Percentiles rank a stretch among this genome's conserved stretches.
phyloP scores from a whole-genome alignment of 53 echinoderm and acorn worm genomes.

The Henricia sp. region DNA sequence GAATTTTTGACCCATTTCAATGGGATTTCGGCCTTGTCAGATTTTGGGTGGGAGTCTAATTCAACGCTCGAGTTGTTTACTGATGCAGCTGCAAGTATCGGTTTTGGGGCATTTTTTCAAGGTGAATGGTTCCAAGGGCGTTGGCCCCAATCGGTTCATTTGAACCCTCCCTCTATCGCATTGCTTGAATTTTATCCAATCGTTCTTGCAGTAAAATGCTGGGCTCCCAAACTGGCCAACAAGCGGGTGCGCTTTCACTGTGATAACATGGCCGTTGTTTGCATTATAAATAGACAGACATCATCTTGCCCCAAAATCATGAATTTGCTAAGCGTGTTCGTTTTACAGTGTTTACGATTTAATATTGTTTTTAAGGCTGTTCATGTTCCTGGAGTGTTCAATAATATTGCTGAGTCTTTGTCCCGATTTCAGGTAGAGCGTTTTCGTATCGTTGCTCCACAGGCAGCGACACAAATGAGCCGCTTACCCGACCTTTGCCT shows the following conservation, averaged over 20 bases:
- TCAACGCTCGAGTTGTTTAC: constrained; percentile 3
- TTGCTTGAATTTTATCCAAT: constrained; percentile 42
- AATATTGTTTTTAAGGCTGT: constrained; percentile 44
- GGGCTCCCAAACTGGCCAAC: constrained; percentile 26
- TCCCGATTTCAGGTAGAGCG: constrained; percentile 15
- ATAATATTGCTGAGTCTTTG: constrained; percentile 6
- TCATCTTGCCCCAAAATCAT: constrained; percentile 25
- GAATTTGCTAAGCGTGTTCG: constrained; percentile 37
- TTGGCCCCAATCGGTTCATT: background rate
- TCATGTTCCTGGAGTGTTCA: background rate
- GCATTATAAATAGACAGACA: constrained; percentile 49
- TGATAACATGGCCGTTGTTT: constrained; percentile 53
- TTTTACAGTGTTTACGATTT: constrained; percentile 17
- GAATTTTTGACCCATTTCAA: constrained; percentile 14
- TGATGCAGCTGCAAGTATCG: constrained; percentile 34
- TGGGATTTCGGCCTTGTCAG: constrained; percentile 11
- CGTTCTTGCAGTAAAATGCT: constrained; percentile 27
- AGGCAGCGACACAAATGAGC: background rate
- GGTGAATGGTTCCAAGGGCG: constrained; percentile 37
- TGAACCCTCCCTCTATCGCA: constrained; percentile 15
- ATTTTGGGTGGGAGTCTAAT: constrained; percentile 3
- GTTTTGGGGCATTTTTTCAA: constrained; percentile 13
- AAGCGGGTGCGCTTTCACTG: constrained; percentile 39
- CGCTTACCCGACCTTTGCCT: background rate
- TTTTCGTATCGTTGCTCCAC: background rate